Conservation (phyloP, 2,888 invertebrate genomes). For the Raillietiella orientalis region DNA sequence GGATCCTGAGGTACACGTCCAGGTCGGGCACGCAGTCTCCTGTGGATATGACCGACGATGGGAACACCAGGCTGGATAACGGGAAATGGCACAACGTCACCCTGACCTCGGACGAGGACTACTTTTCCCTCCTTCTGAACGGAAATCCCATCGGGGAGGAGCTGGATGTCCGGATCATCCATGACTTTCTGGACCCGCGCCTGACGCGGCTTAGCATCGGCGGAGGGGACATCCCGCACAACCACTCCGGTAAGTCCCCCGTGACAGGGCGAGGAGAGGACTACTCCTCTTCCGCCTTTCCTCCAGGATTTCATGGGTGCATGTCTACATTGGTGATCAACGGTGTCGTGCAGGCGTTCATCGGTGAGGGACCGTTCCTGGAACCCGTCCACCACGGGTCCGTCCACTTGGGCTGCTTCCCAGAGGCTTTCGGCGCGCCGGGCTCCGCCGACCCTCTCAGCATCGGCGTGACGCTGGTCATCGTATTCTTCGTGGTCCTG, state of each 20-base stretch:
- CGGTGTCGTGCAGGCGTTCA: constrained; percentile 58
- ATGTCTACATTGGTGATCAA: constrained; percentile 62
- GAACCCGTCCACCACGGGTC: constrained; percentile 20
- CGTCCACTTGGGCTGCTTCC: constrained; percentile 36
- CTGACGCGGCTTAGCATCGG: constrained; percentile 46
- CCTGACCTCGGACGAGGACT: constrained; percentile 21
- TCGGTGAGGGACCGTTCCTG: constrained; percentile 31
- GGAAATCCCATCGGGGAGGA: constrained; percentile 40
- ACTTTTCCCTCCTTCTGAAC: constrained; percentile 35
- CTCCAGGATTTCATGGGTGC: constrained; percentile 50
- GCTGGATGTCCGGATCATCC: constrained; percentile 49
- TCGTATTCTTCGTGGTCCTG: constrained; percentile 68
- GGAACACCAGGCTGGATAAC: no score
- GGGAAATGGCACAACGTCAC: constrained; percentile 50
- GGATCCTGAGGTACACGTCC: constrained; percentile 44
- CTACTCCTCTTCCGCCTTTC: constrained; percentile 2
- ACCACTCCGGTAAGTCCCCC: constrained; percentile 6
- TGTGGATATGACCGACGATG: constrained; percentile 60
- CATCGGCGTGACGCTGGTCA: constrained; percentile 69
- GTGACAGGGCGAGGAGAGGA: no score
- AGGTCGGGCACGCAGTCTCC: constrained; percentile 28
- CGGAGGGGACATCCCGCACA: no score
- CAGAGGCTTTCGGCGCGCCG: constrained; percentile 33
- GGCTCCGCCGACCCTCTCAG: constrained; percentile 56
- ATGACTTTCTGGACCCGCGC: constrained; percentile 72